phyloP scores from a whole-genome alignment of 2,797 vertebrate species.

The Austrolebias charrua region DNA sequence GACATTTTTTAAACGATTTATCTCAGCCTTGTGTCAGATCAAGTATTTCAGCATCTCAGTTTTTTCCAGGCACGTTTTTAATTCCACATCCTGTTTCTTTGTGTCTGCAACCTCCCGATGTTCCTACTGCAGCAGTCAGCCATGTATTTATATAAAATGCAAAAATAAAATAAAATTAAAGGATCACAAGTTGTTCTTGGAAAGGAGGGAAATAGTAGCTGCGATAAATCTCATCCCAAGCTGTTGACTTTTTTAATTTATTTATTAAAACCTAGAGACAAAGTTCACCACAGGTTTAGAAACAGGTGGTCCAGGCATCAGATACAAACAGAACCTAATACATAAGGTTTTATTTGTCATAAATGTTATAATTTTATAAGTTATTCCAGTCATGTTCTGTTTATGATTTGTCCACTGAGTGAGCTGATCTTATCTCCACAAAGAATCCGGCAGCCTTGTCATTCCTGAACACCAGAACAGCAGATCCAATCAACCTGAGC shows the following conservation, averaged over 20 bases:
- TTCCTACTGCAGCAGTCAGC: constrained; percentile 77
- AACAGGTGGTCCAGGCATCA: background rate
- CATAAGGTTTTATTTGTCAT: too few species aligned
- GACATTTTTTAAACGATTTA: background rate
- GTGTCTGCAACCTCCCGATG: constrained; percentile 74
- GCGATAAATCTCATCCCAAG: background rate
- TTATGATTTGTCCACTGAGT: background rate
- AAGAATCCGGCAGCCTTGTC: constrained; percentile 67
- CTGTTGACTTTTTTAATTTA: too few species aligned
- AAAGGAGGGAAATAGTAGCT: background rate
- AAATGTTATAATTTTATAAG: background rate
- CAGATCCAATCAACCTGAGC: constrained; percentile 54
- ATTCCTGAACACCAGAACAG: constrained; percentile 46
- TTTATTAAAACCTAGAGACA: background rate
- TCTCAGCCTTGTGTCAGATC: background rate
- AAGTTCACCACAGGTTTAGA: background rate
- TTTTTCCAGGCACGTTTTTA: constrained; percentile 69
- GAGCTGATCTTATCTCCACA: constrained; percentile 40
- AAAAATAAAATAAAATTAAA: too few species aligned
- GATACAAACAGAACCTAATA: background rate
- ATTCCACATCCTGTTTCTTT: constrained; percentile 74
- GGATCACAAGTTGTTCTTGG: too few species aligned
- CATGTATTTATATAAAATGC: constrained; percentile 35
- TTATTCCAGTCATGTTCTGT: background rate
- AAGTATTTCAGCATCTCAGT: background rate